A percentile compares a stretch with the other conserved stretches of the same genome.
Conservation (phyloP, 2,888 invertebrate species). For the Xestia sexstrigata region DNA sequence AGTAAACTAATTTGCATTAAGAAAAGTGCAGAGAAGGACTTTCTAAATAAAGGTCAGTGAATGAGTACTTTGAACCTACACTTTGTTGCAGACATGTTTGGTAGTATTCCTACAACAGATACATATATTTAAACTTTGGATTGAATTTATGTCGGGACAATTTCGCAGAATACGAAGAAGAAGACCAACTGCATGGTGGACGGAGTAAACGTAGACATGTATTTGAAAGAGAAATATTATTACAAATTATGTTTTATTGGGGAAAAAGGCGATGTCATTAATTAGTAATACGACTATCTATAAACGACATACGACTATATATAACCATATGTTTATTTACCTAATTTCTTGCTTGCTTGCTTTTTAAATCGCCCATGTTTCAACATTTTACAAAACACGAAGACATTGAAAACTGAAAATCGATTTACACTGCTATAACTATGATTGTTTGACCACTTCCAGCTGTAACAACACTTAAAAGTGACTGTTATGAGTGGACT, state of each 20-base stretch:
- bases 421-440: background rate
- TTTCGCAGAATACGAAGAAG: background rate
- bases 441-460: constrained; percentile 24
- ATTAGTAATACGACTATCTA: no score
- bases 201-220: background rate
- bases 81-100: background rate
- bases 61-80: constrained; percentile 3
- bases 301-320: no score
- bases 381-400: no score
- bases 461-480: constrained; percentile 33
- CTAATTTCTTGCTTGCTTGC: no score
- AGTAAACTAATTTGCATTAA: constrained; percentile 10
- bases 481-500: constrained; percentile 48
- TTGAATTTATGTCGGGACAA: background rate
- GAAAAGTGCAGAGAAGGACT: constrained; percentile 16
- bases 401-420: constrained; percentile 14
- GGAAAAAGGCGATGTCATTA: no score
- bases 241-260: no score
- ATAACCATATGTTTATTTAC: no score
- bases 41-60: constrained; percentile 2
- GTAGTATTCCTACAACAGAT: background rate
- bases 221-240: background rate
- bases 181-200: background rate
- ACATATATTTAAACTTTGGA: background rate
- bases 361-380: no score